Evolutionary conservation across 30 jellyfish, hydroid and myxozoan genomes (phyloP).

Genomic region (Mastigias papua): DNA sequence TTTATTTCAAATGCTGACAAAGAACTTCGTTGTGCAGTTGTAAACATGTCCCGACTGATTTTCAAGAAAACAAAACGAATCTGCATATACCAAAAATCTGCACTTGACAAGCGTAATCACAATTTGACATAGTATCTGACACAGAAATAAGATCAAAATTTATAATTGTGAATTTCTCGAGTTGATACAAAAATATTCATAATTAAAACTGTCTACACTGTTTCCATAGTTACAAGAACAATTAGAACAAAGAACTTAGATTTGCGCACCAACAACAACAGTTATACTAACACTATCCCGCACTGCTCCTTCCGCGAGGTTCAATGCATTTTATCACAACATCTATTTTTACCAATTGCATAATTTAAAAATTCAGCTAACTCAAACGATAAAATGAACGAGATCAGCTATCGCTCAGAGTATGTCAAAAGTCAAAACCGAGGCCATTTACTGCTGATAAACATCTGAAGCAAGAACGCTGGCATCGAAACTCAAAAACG

Average conservation of each 20-base stretch:
- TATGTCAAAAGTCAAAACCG: background rate
- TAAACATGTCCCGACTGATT: no score
- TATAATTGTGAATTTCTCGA: conserved; percentile 14
- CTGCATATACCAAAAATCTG: no score
- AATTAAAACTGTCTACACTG: conserved; percentile 14
- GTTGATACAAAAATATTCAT: conserved; percentile 70
- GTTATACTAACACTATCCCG: conserved; percentile 9
- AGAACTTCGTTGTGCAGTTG: no score
- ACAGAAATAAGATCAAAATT: background rate
- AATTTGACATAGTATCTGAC: background rate
- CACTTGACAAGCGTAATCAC: no score
- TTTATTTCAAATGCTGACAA: no score
- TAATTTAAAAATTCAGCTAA: background rate
- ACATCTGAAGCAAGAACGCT: background rate
- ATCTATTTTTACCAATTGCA: background rate
- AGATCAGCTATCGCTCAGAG: background rate
- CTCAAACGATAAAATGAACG: conserved; percentile 2
- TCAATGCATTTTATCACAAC: background rate
- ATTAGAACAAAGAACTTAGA: conserved; percentile 3
- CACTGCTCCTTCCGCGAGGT: conserved; percentile 11
- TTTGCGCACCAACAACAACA: conserved; percentile 15
- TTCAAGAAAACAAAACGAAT: no score
- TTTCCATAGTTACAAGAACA: background rate
- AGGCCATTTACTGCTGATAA: background rate
- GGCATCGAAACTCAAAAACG: no score